These are phyloP conservation scores for Phenganax marumi DNA, from an alignment of 92 coral and sea anemone species.

Conservation along the genomic window DNA sequence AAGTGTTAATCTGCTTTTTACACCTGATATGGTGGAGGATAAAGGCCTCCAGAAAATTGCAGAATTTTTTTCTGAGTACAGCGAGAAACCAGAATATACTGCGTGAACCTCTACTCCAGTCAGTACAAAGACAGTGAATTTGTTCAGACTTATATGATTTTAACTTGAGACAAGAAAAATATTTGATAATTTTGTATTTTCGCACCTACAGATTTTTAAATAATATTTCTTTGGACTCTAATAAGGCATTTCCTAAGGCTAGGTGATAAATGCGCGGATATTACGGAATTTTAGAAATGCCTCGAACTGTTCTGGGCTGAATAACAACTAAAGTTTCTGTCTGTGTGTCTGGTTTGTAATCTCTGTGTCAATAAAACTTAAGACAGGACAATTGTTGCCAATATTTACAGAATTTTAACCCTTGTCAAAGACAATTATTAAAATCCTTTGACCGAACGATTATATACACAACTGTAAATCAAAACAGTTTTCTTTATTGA, in stretches of 20 bases:
- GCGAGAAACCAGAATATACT: too few relatives aligned
- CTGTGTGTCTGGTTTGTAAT: background rate
- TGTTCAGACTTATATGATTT: background rate
- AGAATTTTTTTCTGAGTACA: too few relatives aligned
- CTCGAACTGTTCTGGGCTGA: conserved; percentile 3
- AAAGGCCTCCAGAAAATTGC: too few relatives aligned
- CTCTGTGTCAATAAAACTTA: conserved; percentile 9
- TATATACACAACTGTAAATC: background rate
- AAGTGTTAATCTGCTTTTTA: too few relatives aligned
- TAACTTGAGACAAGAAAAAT: background rate
- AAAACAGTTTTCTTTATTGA: background rate
- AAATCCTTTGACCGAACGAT: background rate
- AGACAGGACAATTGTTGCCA: background rate
- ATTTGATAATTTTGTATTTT: background rate
- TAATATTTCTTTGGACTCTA: background rate
- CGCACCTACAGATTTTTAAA: background rate
- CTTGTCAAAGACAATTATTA: background rate
- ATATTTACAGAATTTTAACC: background rate
- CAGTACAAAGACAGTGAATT: too few relatives aligned
- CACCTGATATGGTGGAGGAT: too few relatives aligned
- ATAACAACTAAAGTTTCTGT: conserved; percentile 3
- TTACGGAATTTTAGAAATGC: conserved; percentile 32
- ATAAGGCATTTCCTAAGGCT: background rate
- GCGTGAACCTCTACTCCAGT: too few relatives aligned
- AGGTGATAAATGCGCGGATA: conserved; percentile 14